Base-by-base conservation (phyloP, 2,888 invertebrate genomes). In the Chironomus riparius region DNA sequence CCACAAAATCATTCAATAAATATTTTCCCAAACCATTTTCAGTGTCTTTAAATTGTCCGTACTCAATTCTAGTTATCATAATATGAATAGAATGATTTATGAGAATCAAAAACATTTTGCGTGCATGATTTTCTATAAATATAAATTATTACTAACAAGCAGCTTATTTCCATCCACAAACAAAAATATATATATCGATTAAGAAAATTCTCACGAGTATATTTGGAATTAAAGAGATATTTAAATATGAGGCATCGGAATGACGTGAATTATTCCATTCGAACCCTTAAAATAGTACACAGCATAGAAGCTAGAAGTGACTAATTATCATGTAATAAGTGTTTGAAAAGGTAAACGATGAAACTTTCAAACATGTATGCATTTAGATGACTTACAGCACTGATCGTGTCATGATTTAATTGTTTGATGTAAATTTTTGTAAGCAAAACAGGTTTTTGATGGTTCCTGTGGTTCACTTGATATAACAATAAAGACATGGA, bases 381-480 rank as follows among this genome's bases (percentile, higher is more conserved):
- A 12, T 4, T 56, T 22, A 22, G 65, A 65, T 21, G 65, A 22
- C 65, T 24, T 65, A 10, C 65, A 13, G 65, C 65, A 2, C 10
- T 24, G 24, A 24, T 65, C 65, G 65, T 65, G 65, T 65, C 65
- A 65, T 65, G 65, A 24, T 13, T 65, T 65, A 65, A 65, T 65
- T 65, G 24, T 65, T 13, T 10, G 12, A 10, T 24, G 24, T 65
- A 65, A 21, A 21, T 65, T 65, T 24, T 24, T 24, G 22, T 24
- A 24, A 24, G 22, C 22, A 24, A 18, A 56, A 56, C 56, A 56
- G 18, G 56, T 56, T 38, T 38, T 38, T 38, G 38, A 38, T 38
- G 38, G 38, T 38, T 38, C 38, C 38, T 38, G 38, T 10, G 38
- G 38, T 10, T 38, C 38, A 10, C 2, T 38, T 38, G 38, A 38